Evolutionary conservation across 1,140 invertebrate genomes (phyloP), one percentile per base, ranked within the genome.

Genomic region (Physella acuta): DNA sequence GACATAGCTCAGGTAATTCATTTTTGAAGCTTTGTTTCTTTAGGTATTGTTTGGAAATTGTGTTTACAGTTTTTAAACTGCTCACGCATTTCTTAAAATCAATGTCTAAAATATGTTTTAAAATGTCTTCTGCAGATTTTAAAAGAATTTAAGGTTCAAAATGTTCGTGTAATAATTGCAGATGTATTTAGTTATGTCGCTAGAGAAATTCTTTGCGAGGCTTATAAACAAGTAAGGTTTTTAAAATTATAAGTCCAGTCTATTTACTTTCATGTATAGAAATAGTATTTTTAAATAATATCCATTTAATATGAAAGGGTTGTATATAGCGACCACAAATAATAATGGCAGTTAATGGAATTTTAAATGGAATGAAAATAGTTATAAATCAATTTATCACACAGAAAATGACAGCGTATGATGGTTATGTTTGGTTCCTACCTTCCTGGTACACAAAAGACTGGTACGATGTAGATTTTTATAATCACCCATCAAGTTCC

Each of bases 361-460:
- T n/a, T n/a, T n/a, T n/a, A n/a, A n/a, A n/a, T n/a, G n/a, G n/a
- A n/a, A n/a, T n/a, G n/a, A n/a, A n/a, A n/a, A n/a, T n/a, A n/a
- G n/a, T n/a, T n/a, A n/a, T n/a, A n/a, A n/a, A n/a, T n/a, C n/a
- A n/a, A n/a, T n/a, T n/a, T n/a, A n/a, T n/a, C n/a, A n/a, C n/a
- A n/a, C n/a, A 86, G 84, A 75, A 76, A 76, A 90, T 90, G 89
- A 90, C 89, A 24, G 86, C 86, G 3, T 79, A 84, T 36, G 76
- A 91, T 63, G 91, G 91, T 11, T 94, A 92, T 79, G 88, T 93
- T 0, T 94, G 93, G 93, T 94, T 94, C 76, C 81, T 94, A 26
- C 92, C 92, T 0, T 82, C 87, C 0, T 93, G 92, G 91, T 88
- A 92, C 68, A 82, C 86, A 2, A 77, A 84, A 4, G 84, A 89